Evolutionary conservation across 2,797 vertebrate species (phyloP), one percentile per base, ranked within the genome.

Genomic region (Pangasius mekongensis): DNA sequence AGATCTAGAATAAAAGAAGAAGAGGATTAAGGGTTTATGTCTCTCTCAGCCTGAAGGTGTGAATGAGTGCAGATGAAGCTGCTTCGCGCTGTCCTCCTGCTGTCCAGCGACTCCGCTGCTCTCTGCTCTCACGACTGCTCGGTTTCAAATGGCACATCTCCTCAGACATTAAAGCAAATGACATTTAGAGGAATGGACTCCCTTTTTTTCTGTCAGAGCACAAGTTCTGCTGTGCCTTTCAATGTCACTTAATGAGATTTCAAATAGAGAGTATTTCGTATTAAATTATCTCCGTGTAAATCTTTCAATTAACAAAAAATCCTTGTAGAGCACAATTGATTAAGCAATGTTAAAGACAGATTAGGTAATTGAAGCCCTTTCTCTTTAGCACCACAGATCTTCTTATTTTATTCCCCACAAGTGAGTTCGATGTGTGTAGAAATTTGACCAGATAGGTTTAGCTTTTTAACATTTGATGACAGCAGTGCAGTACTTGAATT

Each of bases 21-120:
- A 87, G 92, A 91, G 94, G 93, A 93, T 94, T 96, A 95, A 93
- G 94, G 94, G 94, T 97, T 97, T 95, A 94, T 94, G 95, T 89
- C 85, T 88, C 74, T 90, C 82, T 85, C 60, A 13, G 87, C 52
- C 69, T 71, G 83, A 49, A 88, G 83, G 89, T 82, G 87, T 87
- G 83, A 84, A 84, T 30, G 84, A 85, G 66, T 71, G 30, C n/a
- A 54, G 83, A 84, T 54, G 69, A 54, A 76, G 67, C 33, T 43
- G 86, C 67, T 90, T 62, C 60, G 43, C 84, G 86, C 83, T 27
- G 60, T 84, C 49, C 78, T 47, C 56, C 71, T 78, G 89, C 81
- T 69, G n/a, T 56, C 78, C 73, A 69, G 62, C 9, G 82, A 84
- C 43, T 83, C 80, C 24, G 3, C 39, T 27, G 49, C 49, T 71